A percentile compares a stretch with the other conserved stretches of the same genome.
Evolutionary conservation across 2,888 invertebrate species (phyloP).

Genomic region (Liodrosophila aerea): DNA sequence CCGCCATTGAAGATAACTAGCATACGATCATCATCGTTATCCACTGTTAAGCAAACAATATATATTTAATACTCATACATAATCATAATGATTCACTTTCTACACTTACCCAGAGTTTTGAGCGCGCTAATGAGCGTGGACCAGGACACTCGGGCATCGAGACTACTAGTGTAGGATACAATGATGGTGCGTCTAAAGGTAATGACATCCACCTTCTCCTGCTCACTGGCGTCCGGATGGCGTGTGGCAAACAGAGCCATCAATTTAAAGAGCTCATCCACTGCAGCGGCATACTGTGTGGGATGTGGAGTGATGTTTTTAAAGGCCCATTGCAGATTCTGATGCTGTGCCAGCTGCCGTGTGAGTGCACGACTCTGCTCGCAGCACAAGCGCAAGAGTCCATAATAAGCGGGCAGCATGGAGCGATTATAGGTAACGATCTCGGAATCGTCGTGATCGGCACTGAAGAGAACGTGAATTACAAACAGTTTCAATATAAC

Average conservation of each 20-base stretch:
- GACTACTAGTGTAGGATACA: conserved; percentile 92
- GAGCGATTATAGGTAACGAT: conserved; percentile 96
- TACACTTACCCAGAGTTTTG: conserved; percentile 87
- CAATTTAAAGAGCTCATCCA: conserved; percentile 94
- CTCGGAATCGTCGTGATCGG: conserved; percentile 98
- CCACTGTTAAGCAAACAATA: too few relatives aligned
- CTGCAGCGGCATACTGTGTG: conserved; percentile 95
- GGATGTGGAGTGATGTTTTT: conserved; percentile 98
- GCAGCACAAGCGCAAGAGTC: conserved; percentile 94
- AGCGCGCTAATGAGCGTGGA: conserved; percentile 95
- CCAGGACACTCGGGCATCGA: conserved; percentile 96
- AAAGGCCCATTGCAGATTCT: conserved; percentile 98
- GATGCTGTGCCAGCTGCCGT: conserved; percentile 93
- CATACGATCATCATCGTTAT: conserved; percentile 93
- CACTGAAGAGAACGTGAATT: conserved; percentile 84
- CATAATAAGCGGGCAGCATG: conserved; percentile 96
- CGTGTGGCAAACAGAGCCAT: conserved; percentile 94
- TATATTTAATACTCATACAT: too few relatives aligned
- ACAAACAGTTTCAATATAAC: neutral
- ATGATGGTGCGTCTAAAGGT: conserved; percentile 92
- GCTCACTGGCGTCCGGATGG: conserved; percentile 89
- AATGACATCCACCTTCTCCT: conserved; percentile 91
- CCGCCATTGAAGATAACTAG: conserved; percentile 96
- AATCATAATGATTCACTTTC: neutral
- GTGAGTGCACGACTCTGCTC: conserved; percentile 93